phyloP scores from a whole-genome alignment of 2,113 vertebrate genomes.

The Solenodon paradoxus region DNA sequence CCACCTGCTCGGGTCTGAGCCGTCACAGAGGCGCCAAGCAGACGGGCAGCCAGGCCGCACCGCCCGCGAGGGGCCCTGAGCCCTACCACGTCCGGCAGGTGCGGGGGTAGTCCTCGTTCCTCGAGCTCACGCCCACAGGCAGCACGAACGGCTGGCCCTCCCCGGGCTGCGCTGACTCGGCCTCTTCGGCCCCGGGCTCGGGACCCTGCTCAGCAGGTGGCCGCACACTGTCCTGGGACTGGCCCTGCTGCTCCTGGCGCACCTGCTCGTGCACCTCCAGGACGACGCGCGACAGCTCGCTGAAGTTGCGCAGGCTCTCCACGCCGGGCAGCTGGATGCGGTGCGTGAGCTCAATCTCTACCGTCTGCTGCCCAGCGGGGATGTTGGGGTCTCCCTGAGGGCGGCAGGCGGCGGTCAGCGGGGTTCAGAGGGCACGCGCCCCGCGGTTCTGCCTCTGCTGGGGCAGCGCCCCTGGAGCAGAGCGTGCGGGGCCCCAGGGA shows the following conservation, averaged over 20 bases:
- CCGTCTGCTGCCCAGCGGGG: slow-evolving; percentile 95
- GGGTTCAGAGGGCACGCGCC: background rate
- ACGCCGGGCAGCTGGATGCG: slow-evolving; percentile 90
- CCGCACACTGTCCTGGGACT: background rate
- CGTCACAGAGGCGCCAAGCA: too few relatives aligned
- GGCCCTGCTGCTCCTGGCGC: slow-evolving; percentile 80
- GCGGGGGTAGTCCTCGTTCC: slow-evolving; percentile 96
- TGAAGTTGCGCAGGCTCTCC: slow-evolving; percentile 89
- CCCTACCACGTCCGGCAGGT: slow-evolving; percentile 94
- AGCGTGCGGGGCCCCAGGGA: too few relatives aligned
- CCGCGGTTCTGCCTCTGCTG: rapidly evolving
- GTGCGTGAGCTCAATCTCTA: slow-evolving; percentile 90
- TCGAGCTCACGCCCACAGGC: slow-evolving; percentile 92
- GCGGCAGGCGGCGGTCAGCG: background rate
- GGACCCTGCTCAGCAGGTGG: background rate
- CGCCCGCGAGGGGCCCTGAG: slow-evolving; percentile 44
- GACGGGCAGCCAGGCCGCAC: too few relatives aligned
- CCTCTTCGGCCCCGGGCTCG: rapidly evolving
- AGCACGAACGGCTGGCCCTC: slow-evolving; percentile 89
- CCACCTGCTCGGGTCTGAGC: too few relatives aligned
- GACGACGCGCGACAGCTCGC: slow-evolving; percentile 91
- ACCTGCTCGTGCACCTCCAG: slow-evolving; percentile 89
- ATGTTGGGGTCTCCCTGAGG: slow-evolving; percentile 97
- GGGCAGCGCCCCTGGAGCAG: too few relatives aligned
- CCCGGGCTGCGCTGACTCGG: slow-evolving; percentile 51